Evolutionary conservation across 2,797 vertebrate genomes (phyloP).

Genomic region (Falco columbarius): DNA sequence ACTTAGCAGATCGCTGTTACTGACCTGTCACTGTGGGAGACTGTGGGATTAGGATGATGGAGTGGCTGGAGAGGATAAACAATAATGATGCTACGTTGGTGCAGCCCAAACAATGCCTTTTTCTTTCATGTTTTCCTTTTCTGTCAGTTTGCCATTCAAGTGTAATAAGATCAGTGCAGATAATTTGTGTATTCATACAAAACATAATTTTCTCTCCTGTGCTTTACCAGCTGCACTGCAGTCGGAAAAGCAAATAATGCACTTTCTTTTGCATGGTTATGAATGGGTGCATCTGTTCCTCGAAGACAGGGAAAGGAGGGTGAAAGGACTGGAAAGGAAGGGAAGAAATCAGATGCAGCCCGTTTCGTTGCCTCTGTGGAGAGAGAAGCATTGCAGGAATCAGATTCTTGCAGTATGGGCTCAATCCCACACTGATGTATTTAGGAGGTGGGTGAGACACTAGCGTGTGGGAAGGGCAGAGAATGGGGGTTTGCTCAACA

Average conservation of each 20-base stretch:
- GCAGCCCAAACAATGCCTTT: constrained; percentile 22
- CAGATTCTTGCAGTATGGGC: not conserved
- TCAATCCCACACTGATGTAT: not conserved
- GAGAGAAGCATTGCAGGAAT: accelerated
- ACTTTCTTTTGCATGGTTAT: not conserved
- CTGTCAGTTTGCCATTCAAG: not conserved
- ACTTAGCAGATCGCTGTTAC: not conserved
- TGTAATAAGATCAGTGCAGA: constrained; percentile 43
- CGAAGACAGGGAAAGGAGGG: not conserved
- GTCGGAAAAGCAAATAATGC: not conserved
- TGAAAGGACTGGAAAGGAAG: not conserved
- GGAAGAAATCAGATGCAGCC: not conserved
- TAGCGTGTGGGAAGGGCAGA: not conserved
- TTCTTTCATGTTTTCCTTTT: constrained; percentile 1
- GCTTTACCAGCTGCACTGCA: constrained; percentile 49
- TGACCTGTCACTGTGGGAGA: constrained; percentile 15
- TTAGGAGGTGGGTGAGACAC: not conserved
- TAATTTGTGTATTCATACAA: constrained; percentile 28
- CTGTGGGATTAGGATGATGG: constrained; percentile 7
- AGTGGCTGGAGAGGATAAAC: constrained; percentile 42
- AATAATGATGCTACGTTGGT: not conserved
- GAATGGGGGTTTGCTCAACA: not conserved
- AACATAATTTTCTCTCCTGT: constrained; percentile 38
- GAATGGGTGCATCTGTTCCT: constrained; percentile 43
- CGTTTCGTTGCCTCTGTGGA: not conserved